Percentiles rank a stretch among this genome's conserved stretches.
phyloP scores from a whole-genome alignment of 2,797 vertebrate species.

The Poeciliopsis paucimaculata region DNA sequence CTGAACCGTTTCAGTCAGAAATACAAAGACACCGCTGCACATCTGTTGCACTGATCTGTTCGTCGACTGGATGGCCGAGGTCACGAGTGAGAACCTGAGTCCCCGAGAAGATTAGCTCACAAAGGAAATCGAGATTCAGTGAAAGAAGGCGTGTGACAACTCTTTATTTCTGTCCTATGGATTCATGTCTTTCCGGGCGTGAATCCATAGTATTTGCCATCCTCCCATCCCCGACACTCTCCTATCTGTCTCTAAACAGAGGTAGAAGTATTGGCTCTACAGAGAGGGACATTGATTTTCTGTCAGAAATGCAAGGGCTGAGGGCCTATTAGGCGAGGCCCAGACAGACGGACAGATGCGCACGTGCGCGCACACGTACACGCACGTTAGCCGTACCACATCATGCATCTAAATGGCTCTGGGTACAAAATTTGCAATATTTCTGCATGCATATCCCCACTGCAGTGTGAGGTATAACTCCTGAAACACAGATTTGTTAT shows the following conservation, averaged over 20 bases:
- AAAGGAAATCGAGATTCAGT: conserved; percentile 61
- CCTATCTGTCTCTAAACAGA: conserved; percentile 47
- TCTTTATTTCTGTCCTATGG: conserved; percentile 31
- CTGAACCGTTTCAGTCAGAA: conserved; percentile 50
- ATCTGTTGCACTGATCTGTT: conserved; percentile 49
- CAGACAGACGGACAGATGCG: conserved; percentile 57
- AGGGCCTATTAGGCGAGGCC: conserved; percentile 68
- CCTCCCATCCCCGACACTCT: conserved; percentile 5
- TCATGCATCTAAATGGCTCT: conserved; percentile 50
- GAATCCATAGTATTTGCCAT: conserved; percentile 63
- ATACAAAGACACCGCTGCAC: conserved; percentile 33
- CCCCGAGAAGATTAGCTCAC: conserved; percentile 53
- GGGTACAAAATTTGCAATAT: conserved; percentile 13
- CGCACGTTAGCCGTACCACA: conserved; percentile 28
- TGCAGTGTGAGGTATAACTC: conserved; percentile 10
- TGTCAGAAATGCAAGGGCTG: conserved; percentile 71
- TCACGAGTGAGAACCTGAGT: conserved; percentile 18
- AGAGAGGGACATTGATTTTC: conserved; percentile 75
- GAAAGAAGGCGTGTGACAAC: conserved; percentile 62
- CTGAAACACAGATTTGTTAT: background rate
- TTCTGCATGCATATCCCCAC: conserved; percentile 8
- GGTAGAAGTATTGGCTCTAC: conserved; percentile 64
- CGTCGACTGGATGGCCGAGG: conserved; percentile 12
- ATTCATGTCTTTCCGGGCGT: conserved; percentile 31
- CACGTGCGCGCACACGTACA: conserved; percentile 6